These are phyloP conservation scores for Decapterus maruadsi DNA, from an alignment of 2,797 vertebrate species.

Conservation along the genomic window DNA sequence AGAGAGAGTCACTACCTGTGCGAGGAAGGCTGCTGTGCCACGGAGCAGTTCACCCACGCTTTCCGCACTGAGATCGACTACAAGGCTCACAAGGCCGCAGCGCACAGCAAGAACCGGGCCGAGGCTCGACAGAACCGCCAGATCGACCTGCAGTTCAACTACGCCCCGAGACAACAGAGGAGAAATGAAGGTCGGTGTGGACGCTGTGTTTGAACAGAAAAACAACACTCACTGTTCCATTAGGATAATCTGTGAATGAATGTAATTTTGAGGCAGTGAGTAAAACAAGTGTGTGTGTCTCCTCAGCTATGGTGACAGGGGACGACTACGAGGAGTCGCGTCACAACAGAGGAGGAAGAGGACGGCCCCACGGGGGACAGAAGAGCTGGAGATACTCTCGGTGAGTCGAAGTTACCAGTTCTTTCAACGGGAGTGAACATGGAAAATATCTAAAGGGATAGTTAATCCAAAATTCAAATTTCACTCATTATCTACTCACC, in stretches of 20 bases:
- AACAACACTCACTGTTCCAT: background rate
- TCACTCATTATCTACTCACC: too few species aligned
- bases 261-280: background rate
- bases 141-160: constrained; percentile 97
- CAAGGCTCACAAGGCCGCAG: constrained; percentile 95
- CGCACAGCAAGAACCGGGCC: constrained; percentile 95
- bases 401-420: constrained; percentile 78
- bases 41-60: constrained; percentile 97
- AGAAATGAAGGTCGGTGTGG: constrained; percentile 88
- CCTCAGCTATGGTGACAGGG: constrained; percentile 85
- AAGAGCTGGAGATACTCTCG: constrained; percentile 98
- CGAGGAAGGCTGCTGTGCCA: constrained; percentile 94
- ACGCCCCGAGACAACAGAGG: constrained; percentile 87
- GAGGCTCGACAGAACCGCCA: constrained; percentile 98
- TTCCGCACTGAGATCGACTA: constrained; percentile 98
- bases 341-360: constrained; percentile 83
- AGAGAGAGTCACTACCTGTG: constrained; percentile 96
- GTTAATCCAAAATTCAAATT: too few species aligned
- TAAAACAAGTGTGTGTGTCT: background rate
- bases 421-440: background rate
- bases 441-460: background rate
- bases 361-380: constrained; percentile 86
- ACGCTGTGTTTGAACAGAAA: background rate
- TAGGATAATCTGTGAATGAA: background rate
- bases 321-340: constrained; percentile 95